Evolutionary conservation across 2,113 vertebrate genomes (phyloP).

Genomic region (Notarius lentiginosus): DNA sequence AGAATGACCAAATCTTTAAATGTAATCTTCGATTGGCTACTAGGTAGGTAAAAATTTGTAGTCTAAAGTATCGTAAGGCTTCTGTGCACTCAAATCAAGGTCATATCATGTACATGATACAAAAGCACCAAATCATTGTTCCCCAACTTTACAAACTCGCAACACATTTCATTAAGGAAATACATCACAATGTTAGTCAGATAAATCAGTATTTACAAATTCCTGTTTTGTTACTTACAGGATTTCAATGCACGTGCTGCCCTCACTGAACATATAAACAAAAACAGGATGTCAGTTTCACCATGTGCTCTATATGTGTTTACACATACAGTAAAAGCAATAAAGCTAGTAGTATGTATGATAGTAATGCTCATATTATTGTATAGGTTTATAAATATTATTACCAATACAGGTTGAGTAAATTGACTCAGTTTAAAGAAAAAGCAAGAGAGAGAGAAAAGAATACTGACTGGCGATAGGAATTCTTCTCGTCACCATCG

Average conservation of each 20-base stretch:
- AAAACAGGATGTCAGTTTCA: not conserved
- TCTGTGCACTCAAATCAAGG: not conserved
- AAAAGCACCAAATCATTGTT: not conserved
- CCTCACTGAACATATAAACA: not conserved
- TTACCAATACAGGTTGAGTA: too few relatives aligned
- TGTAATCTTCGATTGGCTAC: not conserved
- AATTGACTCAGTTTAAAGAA: too few relatives aligned
- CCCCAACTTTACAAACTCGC: not conserved
- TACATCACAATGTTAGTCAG: not conserved
- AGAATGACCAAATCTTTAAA: not conserved
- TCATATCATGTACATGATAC: not conserved
- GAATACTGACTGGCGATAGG: constrained; percentile 20
- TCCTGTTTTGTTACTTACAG: not conserved
- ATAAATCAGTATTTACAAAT: not conserved
- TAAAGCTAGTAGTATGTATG: not conserved
- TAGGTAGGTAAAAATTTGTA: not conserved
- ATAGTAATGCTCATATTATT: not conserved
- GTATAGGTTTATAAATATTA: not conserved
- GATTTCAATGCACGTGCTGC: accelerated
- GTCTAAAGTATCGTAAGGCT: not conserved
- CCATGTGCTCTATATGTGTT: not conserved
- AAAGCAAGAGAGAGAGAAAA: too few relatives aligned
- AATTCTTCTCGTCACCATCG: constrained; percentile 43
- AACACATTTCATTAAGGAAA: not conserved
- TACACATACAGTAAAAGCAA: not conserved